Evolutionary conservation across 92 coral and sea anemone species (phyloP), one percentile per base, ranked within the genome.

Genomic region (Phymanthus crucifer): DNA sequence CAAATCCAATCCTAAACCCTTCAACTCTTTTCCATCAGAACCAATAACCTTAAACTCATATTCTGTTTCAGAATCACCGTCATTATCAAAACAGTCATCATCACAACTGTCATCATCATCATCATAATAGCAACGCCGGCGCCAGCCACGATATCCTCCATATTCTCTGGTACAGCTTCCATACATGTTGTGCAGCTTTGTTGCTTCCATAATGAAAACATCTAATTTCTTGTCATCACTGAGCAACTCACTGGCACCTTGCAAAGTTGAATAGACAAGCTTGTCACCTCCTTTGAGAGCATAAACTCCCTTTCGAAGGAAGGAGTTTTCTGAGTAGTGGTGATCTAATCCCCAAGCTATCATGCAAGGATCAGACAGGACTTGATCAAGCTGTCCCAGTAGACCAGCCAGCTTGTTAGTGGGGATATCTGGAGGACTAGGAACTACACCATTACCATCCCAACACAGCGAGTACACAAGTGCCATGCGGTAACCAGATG

Each of bases 261-360:
- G 83, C 38, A 84, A 29, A 29, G 71, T 69, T 2, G 67, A 52
- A 19, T 46, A 79, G 27, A 77, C 56, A 32, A 68, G 78, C 32
- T 65, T 80, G 65, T 84, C 87, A 54, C 36, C 54, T 33, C 87
- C 87, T 77, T 77, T 77, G 19, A 84, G 65, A 17, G 87, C 87
- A 4, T 69, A 26, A 9, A 40, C 58, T 7, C 83, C 87, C 38
- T 61, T 68, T 13, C 69, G 40, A 21, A 75, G 40, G 6, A 84
- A 67, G 54, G 78, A 79, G 19, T 72, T 66, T 23, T 24, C 54
- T 29, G 78, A 66, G 82, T 84, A 84, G 33, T 77, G 75, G 31
- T 84, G 77, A 56, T 79, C 66, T 19, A 84, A 47, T 27, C 72
- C 73, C 87, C 81, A 76, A 32, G 50, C 65, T 27, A 83, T n/a